Evolutionary conservation across 1,140 invertebrate species (phyloP), one percentile per base, ranked within the genome.

Genomic region (Sipha flava): DNA sequence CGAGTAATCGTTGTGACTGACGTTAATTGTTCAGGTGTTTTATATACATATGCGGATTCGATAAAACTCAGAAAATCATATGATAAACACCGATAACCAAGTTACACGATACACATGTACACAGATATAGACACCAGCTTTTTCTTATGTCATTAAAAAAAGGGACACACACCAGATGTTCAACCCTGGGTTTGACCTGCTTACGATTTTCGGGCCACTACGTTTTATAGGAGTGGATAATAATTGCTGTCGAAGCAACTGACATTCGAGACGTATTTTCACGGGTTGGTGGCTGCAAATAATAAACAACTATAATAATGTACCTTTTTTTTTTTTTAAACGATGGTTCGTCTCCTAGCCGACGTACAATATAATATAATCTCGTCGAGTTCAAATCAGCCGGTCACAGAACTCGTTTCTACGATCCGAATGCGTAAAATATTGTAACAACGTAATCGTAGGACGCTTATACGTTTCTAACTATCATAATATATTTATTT

Each of bases 241-340:
- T 59, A 47, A 47, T 47, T 70, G 37, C 40, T 29, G 66, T 40
- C 21, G 12, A 26, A 26, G 5, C 37, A 10, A 29, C 40, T 29
- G 40, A 70, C 66, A 47, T 70, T 16, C 23, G 23, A 70, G 66
- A 70, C 40, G 40, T 40, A 70, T 70, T 70, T 70, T 70, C 40
- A 70, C 40, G 66, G 66, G 23, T 70, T 47, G 40, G 10, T 70
- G 66, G 66, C 66, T 47, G 66, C 66, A 31, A 70, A 70, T 70
- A 70, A 70, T 47, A 70, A 45, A 70, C 37, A 23, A 29, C 37
- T 45, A 16, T 43, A 9, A 3, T 23, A 47, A 31, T 43, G 40
- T 66, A 66, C 34, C 7, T 37, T 66, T 37, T 66, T 37, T 37
- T 57, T 26, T 57, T 26, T 54, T 26, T 26, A 57, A 57, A 57